phyloP scores from a whole-genome alignment of 2,888 invertebrate genomes.

The Glyphotaelius pellucidus region DNA sequence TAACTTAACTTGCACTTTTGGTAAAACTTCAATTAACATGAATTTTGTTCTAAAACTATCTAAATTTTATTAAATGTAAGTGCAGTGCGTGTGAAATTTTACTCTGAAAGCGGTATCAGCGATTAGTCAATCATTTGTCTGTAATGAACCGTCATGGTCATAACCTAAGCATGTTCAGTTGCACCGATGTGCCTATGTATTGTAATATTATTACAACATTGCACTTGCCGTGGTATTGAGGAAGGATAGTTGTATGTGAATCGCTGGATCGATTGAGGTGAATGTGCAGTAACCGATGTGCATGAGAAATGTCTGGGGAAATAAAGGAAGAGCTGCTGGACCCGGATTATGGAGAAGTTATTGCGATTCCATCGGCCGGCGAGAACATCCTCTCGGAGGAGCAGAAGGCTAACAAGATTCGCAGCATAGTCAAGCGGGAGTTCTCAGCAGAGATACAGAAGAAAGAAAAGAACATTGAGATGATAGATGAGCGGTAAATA shows the following conservation, averaged over 20 bases:
- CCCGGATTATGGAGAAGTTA: slow-evolving; percentile 77
- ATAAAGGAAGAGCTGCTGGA: slow-evolving; percentile 68
- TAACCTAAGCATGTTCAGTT: neutral
- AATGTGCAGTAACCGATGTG: neutral
- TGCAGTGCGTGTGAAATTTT: neutral
- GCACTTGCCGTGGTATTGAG: neutral
- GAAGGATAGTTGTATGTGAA: neutral
- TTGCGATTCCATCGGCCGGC: slow-evolving; percentile 68
- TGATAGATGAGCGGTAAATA: slow-evolving; percentile 82
- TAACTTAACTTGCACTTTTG: neutral
- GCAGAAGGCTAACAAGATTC: slow-evolving; percentile 76
- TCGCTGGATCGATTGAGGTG: neutral
- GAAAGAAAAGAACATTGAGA: slow-evolving; percentile 84
- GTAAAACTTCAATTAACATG: neutral
- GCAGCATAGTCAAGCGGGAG: slow-evolving; percentile 82
- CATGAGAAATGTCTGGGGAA: slow-evolving; percentile 22
- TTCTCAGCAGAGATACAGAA: slow-evolving; percentile 83
- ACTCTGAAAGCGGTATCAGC: neutral
- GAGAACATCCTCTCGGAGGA: slow-evolving; percentile 69
- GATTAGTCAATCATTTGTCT: neutral
- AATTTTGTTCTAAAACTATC: neutral
- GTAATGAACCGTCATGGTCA: neutral
- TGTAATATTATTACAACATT: neutral
- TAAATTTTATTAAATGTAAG: neutral
- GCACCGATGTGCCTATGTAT: neutral